phyloP scores from a whole-genome alignment of 2,888 invertebrate genomes.

The Rambutsinella grinnellia region DNA sequence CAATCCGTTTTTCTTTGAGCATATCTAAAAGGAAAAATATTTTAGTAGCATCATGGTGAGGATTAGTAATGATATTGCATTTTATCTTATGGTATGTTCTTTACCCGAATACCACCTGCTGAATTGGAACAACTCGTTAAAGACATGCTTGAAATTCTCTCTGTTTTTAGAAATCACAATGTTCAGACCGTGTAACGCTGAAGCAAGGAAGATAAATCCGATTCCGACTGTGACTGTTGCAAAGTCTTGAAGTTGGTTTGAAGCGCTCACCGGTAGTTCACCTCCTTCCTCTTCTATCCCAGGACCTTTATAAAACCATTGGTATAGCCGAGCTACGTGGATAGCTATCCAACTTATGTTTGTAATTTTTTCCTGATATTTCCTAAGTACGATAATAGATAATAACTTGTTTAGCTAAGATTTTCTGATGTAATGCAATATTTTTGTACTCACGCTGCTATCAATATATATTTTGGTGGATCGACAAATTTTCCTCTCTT shows the following conservation, averaged over 20 bases:
- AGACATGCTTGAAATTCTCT: conserved; percentile 1
- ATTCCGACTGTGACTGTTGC: conserved; percentile 5
- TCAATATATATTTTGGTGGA: too few species aligned
- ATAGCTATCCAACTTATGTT: too few species aligned
- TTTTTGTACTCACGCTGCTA: too few species aligned
- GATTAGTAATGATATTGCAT: background rate
- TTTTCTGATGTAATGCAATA: too few species aligned
- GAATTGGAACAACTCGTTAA: conserved; percentile 10
- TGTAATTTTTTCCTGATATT: too few species aligned
- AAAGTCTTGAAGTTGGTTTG: background rate
- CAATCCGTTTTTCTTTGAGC: background rate
- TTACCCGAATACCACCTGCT: background rate
- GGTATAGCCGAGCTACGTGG: too few species aligned
- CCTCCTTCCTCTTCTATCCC: background rate
- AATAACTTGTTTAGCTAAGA: too few species aligned
- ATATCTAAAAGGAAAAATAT: background rate
- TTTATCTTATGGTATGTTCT: too few species aligned
- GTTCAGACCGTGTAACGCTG: background rate
- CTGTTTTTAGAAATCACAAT: background rate
- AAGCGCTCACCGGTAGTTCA: background rate
- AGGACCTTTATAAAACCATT: too few species aligned
- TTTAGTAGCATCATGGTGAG: background rate
- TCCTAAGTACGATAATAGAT: too few species aligned
- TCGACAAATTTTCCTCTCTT: too few species aligned
- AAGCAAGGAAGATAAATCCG: background rate